Conservation (phyloP, 2,113 vertebrate genomes). For the Hirundichthys speculiger region DNA sequence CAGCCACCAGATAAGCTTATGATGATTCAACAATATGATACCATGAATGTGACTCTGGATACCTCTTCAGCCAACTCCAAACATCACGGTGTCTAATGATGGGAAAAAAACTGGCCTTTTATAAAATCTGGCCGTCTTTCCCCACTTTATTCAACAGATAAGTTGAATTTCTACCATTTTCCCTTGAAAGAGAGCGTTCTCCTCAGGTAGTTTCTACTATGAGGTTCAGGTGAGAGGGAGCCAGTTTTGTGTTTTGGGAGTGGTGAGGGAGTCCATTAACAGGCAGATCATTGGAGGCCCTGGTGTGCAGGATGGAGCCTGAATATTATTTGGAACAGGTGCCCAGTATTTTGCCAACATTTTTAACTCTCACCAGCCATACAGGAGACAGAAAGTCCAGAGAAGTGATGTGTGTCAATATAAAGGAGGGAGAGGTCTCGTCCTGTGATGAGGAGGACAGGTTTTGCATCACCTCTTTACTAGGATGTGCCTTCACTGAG, state of each 20-base stretch:
- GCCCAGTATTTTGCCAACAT: too few relatives aligned
- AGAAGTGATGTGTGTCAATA: conserved; percentile 53
- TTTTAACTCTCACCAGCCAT: too few relatives aligned
- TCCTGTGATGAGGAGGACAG: conserved; percentile 37
- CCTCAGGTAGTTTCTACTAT: conserved; percentile 55
- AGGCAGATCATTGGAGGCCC: rapidly evolving
- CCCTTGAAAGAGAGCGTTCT: conserved; percentile 28
- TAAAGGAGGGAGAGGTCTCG: conserved; percentile 39
- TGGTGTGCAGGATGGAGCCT: rapidly evolving
- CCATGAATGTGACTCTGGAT: conserved; percentile 40
- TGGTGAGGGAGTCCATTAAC: conserved; percentile 35
- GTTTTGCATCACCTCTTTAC: conserved; percentile 25
- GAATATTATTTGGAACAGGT: neutral
- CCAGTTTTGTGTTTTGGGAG: conserved; percentile 25
- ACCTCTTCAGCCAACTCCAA: neutral
- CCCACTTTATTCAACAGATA: neutral
- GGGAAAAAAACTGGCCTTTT: conserved; percentile 9
- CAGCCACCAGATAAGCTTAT: conserved; percentile 29
- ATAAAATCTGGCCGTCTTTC: rapidly evolving
- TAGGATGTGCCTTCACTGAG: conserved; percentile 34
- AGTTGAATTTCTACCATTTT: neutral
- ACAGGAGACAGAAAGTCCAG: neutral
- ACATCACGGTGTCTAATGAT: neutral
- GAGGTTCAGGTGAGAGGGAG: conserved; percentile 25
- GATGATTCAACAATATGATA: conserved; percentile 47